A percentile compares a stretch with the other conserved stretches of the same genome.
These are phyloP conservation scores for Melanerpes formicivorus DNA, from an alignment of 2,113 vertebrate genomes.

Conservation along the genomic window DNA sequence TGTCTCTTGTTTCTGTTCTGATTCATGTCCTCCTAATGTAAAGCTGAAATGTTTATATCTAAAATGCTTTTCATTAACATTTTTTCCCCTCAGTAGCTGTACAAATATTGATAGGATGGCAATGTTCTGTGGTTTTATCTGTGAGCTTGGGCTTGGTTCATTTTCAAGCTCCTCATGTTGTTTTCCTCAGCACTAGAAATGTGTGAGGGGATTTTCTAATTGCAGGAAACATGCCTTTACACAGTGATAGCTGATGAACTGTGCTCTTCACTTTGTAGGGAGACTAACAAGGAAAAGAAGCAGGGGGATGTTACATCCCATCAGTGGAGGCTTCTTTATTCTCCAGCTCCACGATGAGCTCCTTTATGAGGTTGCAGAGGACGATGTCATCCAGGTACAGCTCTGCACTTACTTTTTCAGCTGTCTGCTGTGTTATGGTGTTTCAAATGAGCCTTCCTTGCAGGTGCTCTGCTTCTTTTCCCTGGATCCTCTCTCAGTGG, in stretches of 20 bases:
- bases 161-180: background rate
- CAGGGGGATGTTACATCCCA: constrained; percentile 39
- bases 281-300: constrained; percentile 32
- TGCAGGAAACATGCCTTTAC: background rate
- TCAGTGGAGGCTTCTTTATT: constrained; percentile 88
- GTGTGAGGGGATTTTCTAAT: background rate
- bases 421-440: fast-evolving
- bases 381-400: constrained; percentile 90
- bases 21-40: constrained; percentile 21
- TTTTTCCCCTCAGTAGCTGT: background rate
- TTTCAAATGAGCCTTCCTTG: background rate
- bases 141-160: background rate
- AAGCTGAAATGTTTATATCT: constrained; percentile 14
- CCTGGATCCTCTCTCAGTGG: background rate
- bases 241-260: background rate
- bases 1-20: constrained; percentile 25
- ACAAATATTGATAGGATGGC: constrained; percentile 15
- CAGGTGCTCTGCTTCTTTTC: background rate
- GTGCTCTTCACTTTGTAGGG: constrained; percentile 52
- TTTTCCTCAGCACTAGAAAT: background rate
- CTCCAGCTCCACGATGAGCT: constrained; percentile 97
- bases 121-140: background rate
- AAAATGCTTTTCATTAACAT: constrained; percentile 16
- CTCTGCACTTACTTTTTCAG: background rate
- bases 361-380: constrained; percentile 91